Evolutionary conservation across 2,888 invertebrate species (phyloP), one percentile per base, ranked within the genome.

Genomic region (Andrena camellia): DNA sequence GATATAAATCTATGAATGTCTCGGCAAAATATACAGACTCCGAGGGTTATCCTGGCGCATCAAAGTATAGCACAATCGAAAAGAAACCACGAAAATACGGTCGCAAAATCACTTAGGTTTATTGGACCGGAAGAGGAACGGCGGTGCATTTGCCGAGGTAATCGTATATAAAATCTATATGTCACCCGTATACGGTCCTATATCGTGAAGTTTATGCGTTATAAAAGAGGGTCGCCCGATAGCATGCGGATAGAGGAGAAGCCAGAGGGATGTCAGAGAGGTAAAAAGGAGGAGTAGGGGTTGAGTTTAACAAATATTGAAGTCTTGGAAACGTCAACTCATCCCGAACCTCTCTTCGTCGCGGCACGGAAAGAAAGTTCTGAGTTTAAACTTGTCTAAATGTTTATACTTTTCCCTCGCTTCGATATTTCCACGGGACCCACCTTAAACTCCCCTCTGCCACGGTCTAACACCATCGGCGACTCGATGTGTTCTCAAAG

Each of bases 31-130:
- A 23, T 54, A 59, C 57, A 31, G 5, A 2, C 8, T 23, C 5
- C 29, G 4, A 10, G 8, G 33, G 13, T 68, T 80, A 60, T 10
- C 31, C 59, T 13, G 42, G 1, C 35, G 73, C 35, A 67, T 71
- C 50, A 50, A 68, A 59, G 29, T 35, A 52, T 23, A 42, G 84
- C 80, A 87, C 86, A 90, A 89, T 86, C 78, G 89, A 87, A 91
- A 91, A 90, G 90, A 89, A 91, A 89, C 89, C 89, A 86, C 87
- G 83, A 90, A 92, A 90, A 91, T 92, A 91, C 86, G 91, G 86
- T 87, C 85, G 83, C 84, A 86, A 93, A 93, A 92, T 93, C 92
- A 93, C 92, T 93, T 89, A 90, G 85, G 87, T 90, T 89, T 90
- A 89, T 89, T 86, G 89, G 59, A 83, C 57, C 81, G 79, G 83